phyloP scores from a whole-genome alignment of 1,140 invertebrate species.

The Gonioctena quinquepunctata region DNA sequence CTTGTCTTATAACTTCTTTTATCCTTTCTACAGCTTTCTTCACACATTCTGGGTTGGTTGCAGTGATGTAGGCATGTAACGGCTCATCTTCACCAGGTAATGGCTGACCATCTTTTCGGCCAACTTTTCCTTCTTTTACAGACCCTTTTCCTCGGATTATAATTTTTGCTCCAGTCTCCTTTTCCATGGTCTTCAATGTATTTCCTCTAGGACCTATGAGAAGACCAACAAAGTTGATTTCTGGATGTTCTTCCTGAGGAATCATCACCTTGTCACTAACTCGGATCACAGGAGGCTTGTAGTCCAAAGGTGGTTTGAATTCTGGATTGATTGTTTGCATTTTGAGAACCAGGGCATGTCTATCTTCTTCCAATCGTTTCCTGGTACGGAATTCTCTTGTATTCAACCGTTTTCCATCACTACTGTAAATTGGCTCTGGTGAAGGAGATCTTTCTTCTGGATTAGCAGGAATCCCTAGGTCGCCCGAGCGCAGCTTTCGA shows the following conservation, averaged over 20 bases:
- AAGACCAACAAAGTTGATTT: slow-evolving; percentile 99
- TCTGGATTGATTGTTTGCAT: slow-evolving; percentile 94
- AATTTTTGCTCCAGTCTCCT: slow-evolving; percentile 98
- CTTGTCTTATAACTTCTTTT: slow-evolving; percentile 95
- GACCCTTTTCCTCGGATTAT: slow-evolving; percentile 99
- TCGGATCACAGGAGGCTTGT: slow-evolving; percentile 95
- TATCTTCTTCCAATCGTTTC: slow-evolving; percentile 93
- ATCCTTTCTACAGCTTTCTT: slow-evolving; percentile 99
- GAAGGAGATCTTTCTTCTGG: slow-evolving; percentile 99
- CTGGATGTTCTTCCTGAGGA: slow-evolving; percentile 99
- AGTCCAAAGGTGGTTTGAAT: slow-evolving; percentile 98
- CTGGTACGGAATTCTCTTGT: slow-evolving; percentile 97
- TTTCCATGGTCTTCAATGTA: slow-evolving; percentile 98
- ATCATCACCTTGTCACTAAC: slow-evolving; percentile 99
- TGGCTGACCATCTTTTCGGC: slow-evolving; percentile 96
- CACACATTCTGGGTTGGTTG: slow-evolving; percentile 94
- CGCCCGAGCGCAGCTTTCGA: slow-evolving; percentile 93
- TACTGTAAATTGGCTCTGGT: slow-evolving; percentile 99
- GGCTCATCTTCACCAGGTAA: slow-evolving; percentile 99
- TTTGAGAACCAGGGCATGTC: slow-evolving; percentile 90
- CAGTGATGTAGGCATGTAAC: slow-evolving; percentile 98
- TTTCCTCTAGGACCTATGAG: slow-evolving; percentile 98
- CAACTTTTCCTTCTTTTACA: slow-evolving; percentile 99
- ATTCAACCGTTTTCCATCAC: slow-evolving; percentile 98
- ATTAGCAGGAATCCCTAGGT: slow-evolving; percentile 95